A percentile compares a stretch with the other conserved stretches of the same genome.
Conservation (phyloP, 1,140 invertebrate species). For the Theocolax elegans region DNA sequence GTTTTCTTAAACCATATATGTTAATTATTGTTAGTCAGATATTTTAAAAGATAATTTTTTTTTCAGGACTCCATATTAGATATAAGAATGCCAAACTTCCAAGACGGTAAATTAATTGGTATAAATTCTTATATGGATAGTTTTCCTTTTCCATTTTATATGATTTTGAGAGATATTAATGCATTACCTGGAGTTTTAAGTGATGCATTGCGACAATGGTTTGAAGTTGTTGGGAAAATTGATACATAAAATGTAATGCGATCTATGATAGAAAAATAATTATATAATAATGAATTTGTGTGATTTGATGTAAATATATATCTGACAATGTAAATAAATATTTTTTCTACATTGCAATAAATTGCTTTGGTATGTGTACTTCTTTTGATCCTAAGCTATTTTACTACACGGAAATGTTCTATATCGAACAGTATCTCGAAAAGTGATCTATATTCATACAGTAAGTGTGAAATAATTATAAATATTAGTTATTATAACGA, state of each 20-base stretch:
- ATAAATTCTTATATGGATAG: slow-evolving; percentile 88
- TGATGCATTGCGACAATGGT: slow-evolving; percentile 98
- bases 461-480: too few species aligned
- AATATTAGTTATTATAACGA: too few species aligned
- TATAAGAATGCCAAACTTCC: slow-evolving; percentile 82
- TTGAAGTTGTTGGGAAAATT: slow-evolving; percentile 88
- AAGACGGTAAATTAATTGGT: slow-evolving; percentile 71
- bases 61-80: slow-evolving; percentile 91
- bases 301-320: too few species aligned
- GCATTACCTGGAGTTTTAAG: slow-evolving; percentile 89
- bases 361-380: too few species aligned
- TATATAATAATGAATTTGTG: too few species aligned
- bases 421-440: too few species aligned
- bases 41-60: slow-evolving; percentile 30
- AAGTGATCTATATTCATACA: too few species aligned
- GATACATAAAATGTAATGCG: slow-evolving; percentile 58
- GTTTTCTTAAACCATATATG: slow-evolving; percentile 2
- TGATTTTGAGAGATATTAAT: slow-evolving; percentile 90
- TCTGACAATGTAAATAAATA: too few species aligned
- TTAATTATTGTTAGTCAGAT: background rate
- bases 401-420: too few species aligned
- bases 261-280: too few species aligned
- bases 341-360: too few species aligned
- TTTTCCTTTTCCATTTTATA: slow-evolving; percentile 99
- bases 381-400: too few species aligned